Base-by-base conservation (phyloP, 1,140 invertebrate species). In the Bombus sylvicola region DNA sequence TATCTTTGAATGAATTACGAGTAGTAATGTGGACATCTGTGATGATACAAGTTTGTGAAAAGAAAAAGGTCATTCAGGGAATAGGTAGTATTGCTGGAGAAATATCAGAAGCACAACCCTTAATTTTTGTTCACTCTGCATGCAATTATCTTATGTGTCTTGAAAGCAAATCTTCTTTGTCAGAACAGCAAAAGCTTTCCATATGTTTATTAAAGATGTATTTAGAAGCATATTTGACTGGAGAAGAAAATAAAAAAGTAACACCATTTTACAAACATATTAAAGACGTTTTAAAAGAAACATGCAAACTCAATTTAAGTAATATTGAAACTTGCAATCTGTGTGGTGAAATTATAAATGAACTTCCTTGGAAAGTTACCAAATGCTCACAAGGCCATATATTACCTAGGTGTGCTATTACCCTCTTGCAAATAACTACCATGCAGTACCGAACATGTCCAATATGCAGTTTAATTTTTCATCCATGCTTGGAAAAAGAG, bases 391-490 rank as follows among this genome's bases (percentile, higher is more conserved):
- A 66, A 0, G 94, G 94, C 28, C 95, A 95, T 72, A 92, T 93
- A 69, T 88, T 95, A 68, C 90, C 93, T 9, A 92, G 95, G 81
- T 95, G 95, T 85, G 91, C 93, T 18, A 69, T 93, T n/a, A 95
- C 94, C 22, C 84, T 94, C 18, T 88, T 94, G 31, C 94, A 95
- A 89, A 89, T 95, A 39, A 93, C 92, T 1, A 78, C 76, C 3
- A 75, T 93, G 1, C 88, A 91, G 10, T 95, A 93, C 77, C 87
- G 89, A n/a, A 83, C 77, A 5, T 95, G 95, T 79, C 87, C 91
- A 1, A 88, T 94, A 86, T 95, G 95, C 85, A 86, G 89, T 31
- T 62, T 92, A 87, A 92, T 95, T 4, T 95, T 93, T 89, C 95
- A 95, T 90, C 87, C 92, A 0, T 92, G 76, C 31, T 83, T 95